Evolutionary conservation across 2,797 vertebrate species (phyloP).

Genomic region (Cyclopterus lumpus): DNA sequence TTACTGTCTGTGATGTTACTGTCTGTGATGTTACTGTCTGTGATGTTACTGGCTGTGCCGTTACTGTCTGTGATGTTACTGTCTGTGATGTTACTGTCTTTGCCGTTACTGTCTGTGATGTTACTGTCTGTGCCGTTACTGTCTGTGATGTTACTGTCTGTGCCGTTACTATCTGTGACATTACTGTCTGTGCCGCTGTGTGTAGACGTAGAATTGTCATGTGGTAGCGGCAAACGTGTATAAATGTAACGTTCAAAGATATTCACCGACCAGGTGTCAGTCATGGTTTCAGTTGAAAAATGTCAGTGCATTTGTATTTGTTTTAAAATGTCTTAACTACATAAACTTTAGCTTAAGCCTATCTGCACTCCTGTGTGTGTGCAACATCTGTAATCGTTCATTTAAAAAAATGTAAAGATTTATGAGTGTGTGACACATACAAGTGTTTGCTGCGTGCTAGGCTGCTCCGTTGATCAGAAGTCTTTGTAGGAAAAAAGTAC

Average conservation of each 20-base stretch:
- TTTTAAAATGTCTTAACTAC: neutral
- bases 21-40: no score
- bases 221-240: neutral
- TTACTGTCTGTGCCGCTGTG: neutral
- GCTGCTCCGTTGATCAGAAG: constrained; percentile 29
- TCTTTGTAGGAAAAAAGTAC: constrained; percentile 47
- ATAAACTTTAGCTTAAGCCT: neutral
- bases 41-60: no score
- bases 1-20: no score
- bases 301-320: neutral
- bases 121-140: no score
- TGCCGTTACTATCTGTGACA: no score
- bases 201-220: neutral
- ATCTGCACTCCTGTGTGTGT: neutral
- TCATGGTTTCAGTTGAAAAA: no score
- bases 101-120: no score
- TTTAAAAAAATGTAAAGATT: neutral
- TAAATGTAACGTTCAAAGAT: neutral
- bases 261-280: no score
- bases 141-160: no score
- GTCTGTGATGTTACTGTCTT: no score
- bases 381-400: constrained; percentile 37
- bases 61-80: no score
- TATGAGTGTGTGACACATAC: constrained; percentile 13
- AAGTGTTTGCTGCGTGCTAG: constrained; percentile 6